Evolutionary conservation across 2,888 invertebrate species (phyloP).

Genomic region (Synanthedon formicaeformis): DNA sequence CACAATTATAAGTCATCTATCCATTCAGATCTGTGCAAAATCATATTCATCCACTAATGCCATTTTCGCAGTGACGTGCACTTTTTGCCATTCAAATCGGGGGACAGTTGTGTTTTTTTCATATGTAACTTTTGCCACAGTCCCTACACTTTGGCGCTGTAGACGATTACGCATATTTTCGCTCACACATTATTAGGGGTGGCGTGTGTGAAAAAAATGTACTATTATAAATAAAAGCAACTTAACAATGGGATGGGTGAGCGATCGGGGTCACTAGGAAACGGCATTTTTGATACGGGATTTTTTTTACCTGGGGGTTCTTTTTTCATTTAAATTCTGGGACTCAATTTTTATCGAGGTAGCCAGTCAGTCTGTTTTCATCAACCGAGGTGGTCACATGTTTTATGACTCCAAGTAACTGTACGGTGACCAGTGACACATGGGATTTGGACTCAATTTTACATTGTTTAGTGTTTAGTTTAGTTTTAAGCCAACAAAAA

Average conservation of each 20-base stretch:
- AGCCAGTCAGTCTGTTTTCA: conserved; percentile 69
- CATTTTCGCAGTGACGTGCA: conserved; percentile 67
- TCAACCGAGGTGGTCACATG: conserved; percentile 70
- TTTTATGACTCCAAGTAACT: conserved; percentile 35
- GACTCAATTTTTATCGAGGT: conserved; percentile 48
- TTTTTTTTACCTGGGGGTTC: conserved; percentile 66
- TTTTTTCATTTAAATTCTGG: conserved; percentile 55
- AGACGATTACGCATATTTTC: conserved; percentile 66
- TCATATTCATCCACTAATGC: conserved; percentile 66
- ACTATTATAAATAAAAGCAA: conserved; percentile 68
- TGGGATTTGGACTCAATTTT: conserved; percentile 9
- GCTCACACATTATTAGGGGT: conserved; percentile 67
- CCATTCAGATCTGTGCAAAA: conserved; percentile 60
- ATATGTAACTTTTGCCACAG: conserved; percentile 33
- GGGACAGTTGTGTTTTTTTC: conserved; percentile 63
- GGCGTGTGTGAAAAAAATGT: conserved; percentile 67
- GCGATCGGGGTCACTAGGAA: conserved; percentile 71
- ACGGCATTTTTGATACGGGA: conserved; percentile 68
- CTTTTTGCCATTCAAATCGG: conserved; percentile 68
- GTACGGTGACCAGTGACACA: conserved; percentile 43
- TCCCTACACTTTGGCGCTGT: conserved; percentile 23
- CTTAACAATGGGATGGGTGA: conserved; percentile 66
- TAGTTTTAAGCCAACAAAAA: conserved; percentile 9
- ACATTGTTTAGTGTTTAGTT: conserved; percentile 7
- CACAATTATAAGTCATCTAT: conserved; percentile 68